Evolutionary conservation across 2,113 vertebrate genomes (phyloP).

Genomic region (Myiopsitta monachus): DNA sequence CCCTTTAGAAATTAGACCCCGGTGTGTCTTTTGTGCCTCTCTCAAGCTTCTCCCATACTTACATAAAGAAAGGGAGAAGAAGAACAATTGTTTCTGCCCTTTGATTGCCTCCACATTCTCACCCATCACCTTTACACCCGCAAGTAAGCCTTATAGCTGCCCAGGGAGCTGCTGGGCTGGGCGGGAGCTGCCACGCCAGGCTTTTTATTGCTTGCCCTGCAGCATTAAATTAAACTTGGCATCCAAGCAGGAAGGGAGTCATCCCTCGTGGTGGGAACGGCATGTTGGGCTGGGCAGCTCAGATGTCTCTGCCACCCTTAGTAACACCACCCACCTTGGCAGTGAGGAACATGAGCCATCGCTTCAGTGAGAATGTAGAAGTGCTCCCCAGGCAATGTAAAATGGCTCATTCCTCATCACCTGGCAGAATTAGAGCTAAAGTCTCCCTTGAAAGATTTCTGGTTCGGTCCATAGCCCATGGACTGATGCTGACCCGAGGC

Average conservation of each 20-base stretch:
- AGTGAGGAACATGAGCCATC: not conserved
- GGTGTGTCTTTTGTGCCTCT: not conserved
- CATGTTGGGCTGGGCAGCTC: not conserved
- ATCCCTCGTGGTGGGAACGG: not conserved
- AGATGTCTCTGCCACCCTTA: not conserved
- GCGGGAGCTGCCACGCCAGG: not conserved
- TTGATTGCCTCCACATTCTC: not conserved
- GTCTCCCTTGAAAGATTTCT: not conserved
- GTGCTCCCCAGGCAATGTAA: not conserved
- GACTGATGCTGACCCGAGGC: not conserved
- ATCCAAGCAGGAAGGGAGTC: slow-evolving; percentile 43
- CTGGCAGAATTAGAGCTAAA: not conserved
- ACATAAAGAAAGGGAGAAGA: not conserved
- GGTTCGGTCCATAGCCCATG: not conserved
- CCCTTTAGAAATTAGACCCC: not conserved
- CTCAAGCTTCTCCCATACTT: not conserved
- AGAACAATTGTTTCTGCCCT: not conserved
- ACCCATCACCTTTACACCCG: not conserved
- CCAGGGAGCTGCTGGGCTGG: not conserved
- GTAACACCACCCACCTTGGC: not conserved
- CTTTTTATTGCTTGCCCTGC: slow-evolving; percentile 8
- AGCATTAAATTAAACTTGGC: slow-evolving; percentile 3
- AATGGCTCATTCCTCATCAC: not conserved
- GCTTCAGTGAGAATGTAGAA: fast-evolving
- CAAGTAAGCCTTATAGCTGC: not conserved